Percentiles rank a stretch among this genome's conserved stretches.
phyloP scores from a whole-genome alignment of 1,140 invertebrate species.

The Yoshiicerus persimilis region DNA sequence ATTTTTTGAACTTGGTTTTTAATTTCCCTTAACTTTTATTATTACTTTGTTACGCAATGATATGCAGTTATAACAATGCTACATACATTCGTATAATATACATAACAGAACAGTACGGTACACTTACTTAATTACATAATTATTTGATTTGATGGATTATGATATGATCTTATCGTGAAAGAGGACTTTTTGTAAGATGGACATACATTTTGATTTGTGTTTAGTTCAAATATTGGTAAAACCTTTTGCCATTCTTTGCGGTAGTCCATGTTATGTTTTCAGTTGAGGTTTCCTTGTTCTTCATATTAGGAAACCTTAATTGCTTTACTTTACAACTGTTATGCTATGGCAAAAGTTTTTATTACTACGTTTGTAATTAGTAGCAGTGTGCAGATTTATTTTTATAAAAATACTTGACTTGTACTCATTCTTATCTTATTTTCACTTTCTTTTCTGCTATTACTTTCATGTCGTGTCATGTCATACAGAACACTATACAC shows the following conservation, averaged over 20 bases:
- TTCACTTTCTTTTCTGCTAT: not conserved
- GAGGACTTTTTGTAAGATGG: constrained; percentile 1
- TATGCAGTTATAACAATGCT: not conserved
- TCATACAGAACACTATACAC: not conserved
- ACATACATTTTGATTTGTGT: constrained; percentile 10
- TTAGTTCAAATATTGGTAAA: constrained; percentile 12
- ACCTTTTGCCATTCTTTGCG: not conserved
- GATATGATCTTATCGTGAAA: not conserved
- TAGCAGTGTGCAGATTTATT: constrained; percentile 6
- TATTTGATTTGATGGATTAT: not conserved
- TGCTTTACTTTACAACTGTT: not conserved
- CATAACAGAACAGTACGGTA: not conserved
- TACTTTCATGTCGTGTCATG: not conserved
- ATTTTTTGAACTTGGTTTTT: not conserved
- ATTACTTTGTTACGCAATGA: not conserved
- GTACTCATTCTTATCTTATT: not conserved
- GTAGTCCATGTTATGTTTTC: not conserved
- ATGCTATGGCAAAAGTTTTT: not conserved
- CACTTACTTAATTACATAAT: not conserved
- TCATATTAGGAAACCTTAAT: not conserved
- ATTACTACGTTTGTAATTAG: constrained; percentile 11
- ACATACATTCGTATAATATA: not conserved
- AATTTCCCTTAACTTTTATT: not conserved
- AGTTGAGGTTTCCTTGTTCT: not conserved
- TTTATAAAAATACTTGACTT: constrained; percentile 22